These are phyloP conservation scores for Charadrius vociferus DNA, from an alignment of 2,113 vertebrate species.

Conservation along the genomic window DNA sequence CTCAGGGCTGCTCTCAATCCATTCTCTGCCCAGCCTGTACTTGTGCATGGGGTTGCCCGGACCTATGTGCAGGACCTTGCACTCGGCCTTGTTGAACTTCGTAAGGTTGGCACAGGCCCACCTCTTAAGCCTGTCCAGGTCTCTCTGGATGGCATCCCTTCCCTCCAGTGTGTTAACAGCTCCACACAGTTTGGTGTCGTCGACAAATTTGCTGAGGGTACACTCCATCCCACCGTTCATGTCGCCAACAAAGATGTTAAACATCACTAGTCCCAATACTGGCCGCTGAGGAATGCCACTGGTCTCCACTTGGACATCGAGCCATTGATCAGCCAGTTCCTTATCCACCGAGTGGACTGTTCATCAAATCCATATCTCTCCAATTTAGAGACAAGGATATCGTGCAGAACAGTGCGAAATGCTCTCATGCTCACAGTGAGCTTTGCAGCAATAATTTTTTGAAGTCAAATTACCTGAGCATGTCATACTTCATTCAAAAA, in stretches of 20 bases:
- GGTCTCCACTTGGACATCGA: not conserved
- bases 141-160: not conserved
- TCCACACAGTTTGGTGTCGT: not conserved
- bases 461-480: not conserved
- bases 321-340: not conserved
- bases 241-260: not conserved
- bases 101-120: not conserved
- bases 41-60: not conserved
- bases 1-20: not conserved
- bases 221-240: not conserved
- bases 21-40: not conserved
- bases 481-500: not conserved
- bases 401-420: not conserved
- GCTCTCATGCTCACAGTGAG: not conserved
- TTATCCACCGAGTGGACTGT: not conserved
- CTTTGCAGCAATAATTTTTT: not conserved
- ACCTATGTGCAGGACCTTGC: not conserved
- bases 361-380: not conserved
- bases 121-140: not conserved
- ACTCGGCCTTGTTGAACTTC: not conserved
- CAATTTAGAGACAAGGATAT: not conserved
- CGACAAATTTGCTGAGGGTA: not conserved
- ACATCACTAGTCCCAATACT: not conserved
- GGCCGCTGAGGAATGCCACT: not conserved
- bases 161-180: not conserved